phyloP scores from a whole-genome alignment of 1,140 invertebrate species.

The Papilio machaon region DNA sequence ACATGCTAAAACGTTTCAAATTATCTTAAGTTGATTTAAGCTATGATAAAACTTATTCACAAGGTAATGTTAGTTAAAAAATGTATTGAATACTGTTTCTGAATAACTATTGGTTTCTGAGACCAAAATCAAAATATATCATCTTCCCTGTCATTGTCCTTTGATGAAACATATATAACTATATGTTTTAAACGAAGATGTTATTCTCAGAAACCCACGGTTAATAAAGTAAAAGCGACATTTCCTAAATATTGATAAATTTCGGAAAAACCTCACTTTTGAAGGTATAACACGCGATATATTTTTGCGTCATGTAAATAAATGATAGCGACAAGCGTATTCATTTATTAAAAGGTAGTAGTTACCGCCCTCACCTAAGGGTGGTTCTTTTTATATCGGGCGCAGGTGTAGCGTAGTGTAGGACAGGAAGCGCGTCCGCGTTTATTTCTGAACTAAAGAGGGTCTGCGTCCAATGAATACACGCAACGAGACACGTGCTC shows the following conservation, averaged over 20 bases:
- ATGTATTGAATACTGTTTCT: background rate
- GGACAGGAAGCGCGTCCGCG: conserved; percentile 17
- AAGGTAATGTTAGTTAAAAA: too few relatives aligned
- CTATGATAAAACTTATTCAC: too few relatives aligned
- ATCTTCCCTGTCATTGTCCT: too few relatives aligned
- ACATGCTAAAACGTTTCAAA: background rate
- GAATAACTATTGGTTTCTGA: too few relatives aligned
- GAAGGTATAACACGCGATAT: background rate
- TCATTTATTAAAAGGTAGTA: background rate
- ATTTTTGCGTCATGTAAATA: background rate
- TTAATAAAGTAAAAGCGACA: too few relatives aligned
- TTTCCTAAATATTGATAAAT: background rate
- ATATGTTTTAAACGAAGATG: too few relatives aligned
- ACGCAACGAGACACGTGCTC: background rate
- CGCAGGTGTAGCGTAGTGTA: background rate
- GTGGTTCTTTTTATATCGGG: conserved; percentile 3
- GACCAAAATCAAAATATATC: too few relatives aligned
- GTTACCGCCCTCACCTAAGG: background rate
- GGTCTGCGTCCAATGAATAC: background rate
- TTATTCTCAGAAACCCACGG: too few relatives aligned
- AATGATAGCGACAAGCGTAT: background rate
- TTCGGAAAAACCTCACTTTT: background rate
- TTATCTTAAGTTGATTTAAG: background rate
- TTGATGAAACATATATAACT: too few relatives aligned
- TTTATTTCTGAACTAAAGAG: conserved; percentile 19